Percentiles rank a stretch among this genome's conserved stretches.
Evolutionary conservation across 2,888 invertebrate species (phyloP).

Genomic region (Theodoxus fluviatilis): DNA sequence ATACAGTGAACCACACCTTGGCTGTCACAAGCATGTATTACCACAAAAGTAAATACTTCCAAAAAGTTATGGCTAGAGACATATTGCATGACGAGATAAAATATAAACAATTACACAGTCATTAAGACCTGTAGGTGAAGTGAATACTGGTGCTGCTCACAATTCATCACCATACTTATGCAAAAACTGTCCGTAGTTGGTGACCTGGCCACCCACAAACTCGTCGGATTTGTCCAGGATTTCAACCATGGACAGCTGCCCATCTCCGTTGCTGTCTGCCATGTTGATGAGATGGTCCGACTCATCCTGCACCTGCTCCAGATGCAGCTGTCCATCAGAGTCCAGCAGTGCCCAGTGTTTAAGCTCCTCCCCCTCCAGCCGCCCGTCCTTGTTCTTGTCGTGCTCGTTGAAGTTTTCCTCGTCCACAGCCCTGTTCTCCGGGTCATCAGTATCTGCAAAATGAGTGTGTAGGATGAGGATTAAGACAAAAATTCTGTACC

Average conservation of each 20-base stretch:
- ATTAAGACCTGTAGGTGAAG: too few species aligned
- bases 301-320: constrained; percentile 89
- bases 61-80: too few species aligned
- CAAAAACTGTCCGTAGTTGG: constrained; percentile 97
- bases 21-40: too few species aligned
- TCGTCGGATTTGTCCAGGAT: constrained; percentile 91
- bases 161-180: constrained; percentile 75
- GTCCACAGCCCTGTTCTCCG: constrained; percentile 48
- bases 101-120: too few species aligned
- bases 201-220: constrained; percentile 97
- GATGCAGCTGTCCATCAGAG: constrained; percentile 81
- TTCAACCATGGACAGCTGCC: constrained; percentile 85
- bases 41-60: too few species aligned
- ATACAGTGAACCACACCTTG: too few species aligned
- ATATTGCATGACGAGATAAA: too few species aligned
- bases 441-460: constrained; percentile 38
- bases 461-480: too few species aligned
- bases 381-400: constrained; percentile 85
- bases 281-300: constrained; percentile 81
- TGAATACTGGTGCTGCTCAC: too few species aligned
- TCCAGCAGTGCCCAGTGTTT: constrained; percentile 87
- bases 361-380: constrained; percentile 80
- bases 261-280: constrained; percentile 71
- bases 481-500: too few species aligned
- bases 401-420: constrained; percentile 66